Evolutionary conservation across 2,113 vertebrate species (phyloP), one percentile per base, ranked within the genome.

Genomic region (Syngnathus typhle): DNA sequence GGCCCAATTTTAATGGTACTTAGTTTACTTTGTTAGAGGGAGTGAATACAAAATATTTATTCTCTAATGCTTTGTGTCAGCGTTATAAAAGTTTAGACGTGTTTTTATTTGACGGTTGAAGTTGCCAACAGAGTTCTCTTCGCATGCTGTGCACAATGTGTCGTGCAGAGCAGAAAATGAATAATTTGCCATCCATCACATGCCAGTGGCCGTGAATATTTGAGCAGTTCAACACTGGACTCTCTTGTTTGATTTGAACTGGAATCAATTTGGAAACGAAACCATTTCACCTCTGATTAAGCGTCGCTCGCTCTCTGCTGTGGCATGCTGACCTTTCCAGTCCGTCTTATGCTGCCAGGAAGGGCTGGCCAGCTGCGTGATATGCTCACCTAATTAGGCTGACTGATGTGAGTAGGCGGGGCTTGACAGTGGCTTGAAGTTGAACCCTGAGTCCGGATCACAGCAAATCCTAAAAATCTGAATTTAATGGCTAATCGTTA

Each of bases 281-380:
- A 90, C 83, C 84, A 85, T 91, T 91, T 89, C 84, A 89, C 84
- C 84, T 89, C 84, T 82, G 84, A 89, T 90, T 88, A 85, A 88
- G 86, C 73, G 68, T 77, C 82, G 66, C 77, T 84, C 85, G 85
- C 88, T 91, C 86, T 85, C 73, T 81, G 69, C 79, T 83, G 76
- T 85, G 87, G 88, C 84, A 88, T 79, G 83, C 82, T 92, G 91
- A 91, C 90, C 89, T 92, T 92, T 91, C 75, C 80, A 73, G 74
- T 81, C 84, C 85, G 84, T 79, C 88, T 87, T 80, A 72, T 82
- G 84, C 82, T 86, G 74, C 71, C 16, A 74, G 77, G 79, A 78
- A 67, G 68, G 69, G 82, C 74, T 60, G 39, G 68, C 60, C 61
- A 46, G 68, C 60, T 69, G 75, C 80, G 87, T 84, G 85, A 90